Base-by-base conservation (phyloP, 2,797 vertebrate genomes). In the Cichlasoma orientale region DNA sequence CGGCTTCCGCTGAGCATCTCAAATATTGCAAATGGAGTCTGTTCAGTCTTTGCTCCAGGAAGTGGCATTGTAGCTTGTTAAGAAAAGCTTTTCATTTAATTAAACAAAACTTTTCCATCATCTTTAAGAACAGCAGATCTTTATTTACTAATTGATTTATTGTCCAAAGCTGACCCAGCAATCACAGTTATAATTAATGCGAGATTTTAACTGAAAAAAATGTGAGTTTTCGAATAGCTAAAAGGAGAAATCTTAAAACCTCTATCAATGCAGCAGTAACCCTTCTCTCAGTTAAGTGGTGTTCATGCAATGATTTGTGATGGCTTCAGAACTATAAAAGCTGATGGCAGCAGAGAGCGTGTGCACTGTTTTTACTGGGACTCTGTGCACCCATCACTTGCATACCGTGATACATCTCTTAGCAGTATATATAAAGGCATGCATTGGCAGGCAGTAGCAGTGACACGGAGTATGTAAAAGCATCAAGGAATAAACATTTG, bases 381-480 rank as follows among this genome's bases (percentile, higher is more conserved):
- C 78, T 79, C 50, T 50, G 52, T 78, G 52, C 76, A 78, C 25
- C 56, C 50, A 74, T 85, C 52, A 63, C 56, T 81, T 61, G 72
- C 73, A 47, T 73, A 55, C 38, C 63, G 56, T 63, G 23, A 69
- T 50, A 78, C 71, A 81, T 87, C 70, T 78, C 75, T 89, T 70
- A 82, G 74, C 75, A 79, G 52, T 44, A 21, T 16, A 70, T 55
- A 70, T 68, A 82, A 55, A 89, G 55, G 85, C 63, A 73, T 77
- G 63, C 78, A 85, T 74, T 83, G 78, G 75, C 66, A 78, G 75
- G 85, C 78, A 74, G 63, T 16, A 41, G 57, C 52, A 81, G 75
- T 80, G 74, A 86, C 63, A 79, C 47, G 86, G 74, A 89, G 84
- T 91, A 85, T 68, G 80, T 90, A 84, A 92, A 90, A 87, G 79